These are phyloP conservation scores for Zaprionus obscuricornis DNA, from an alignment of 2,888 invertebrate genomes.

Conservation along the genomic window DNA sequence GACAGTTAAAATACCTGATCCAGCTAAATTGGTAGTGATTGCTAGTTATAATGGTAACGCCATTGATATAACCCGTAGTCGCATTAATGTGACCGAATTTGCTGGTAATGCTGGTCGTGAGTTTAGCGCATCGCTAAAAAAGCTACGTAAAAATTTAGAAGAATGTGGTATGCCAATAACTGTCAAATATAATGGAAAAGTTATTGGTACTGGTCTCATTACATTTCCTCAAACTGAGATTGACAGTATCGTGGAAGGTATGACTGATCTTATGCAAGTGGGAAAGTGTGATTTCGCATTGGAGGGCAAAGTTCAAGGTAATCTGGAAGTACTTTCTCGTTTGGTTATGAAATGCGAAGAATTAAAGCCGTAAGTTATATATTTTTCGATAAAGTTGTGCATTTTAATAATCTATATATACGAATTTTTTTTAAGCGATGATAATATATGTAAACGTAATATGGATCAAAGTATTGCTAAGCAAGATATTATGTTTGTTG, in stretches of 20 bases:
- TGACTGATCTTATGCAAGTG: slow-evolving; percentile 56
- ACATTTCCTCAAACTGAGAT: slow-evolving; percentile 57
- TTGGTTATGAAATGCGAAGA: slow-evolving; percentile 66
- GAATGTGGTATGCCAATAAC: slow-evolving; percentile 63
- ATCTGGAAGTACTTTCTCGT: slow-evolving; percentile 62
- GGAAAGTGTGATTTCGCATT: slow-evolving; percentile 49
- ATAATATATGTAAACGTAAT: too few species aligned
- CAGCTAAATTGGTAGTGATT: slow-evolving; percentile 42
- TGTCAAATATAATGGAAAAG: slow-evolving; percentile 42
- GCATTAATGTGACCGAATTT: slow-evolving; percentile 76
- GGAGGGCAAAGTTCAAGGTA: slow-evolving; percentile 49
- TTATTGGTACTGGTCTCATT: slow-evolving; percentile 61
- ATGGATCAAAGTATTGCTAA: slow-evolving; percentile 61
- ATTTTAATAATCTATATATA: too few species aligned
- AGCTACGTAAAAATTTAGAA: slow-evolving; percentile 49
- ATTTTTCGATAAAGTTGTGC: too few species aligned
- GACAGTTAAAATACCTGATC: slow-evolving; percentile 30
- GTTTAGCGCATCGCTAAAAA: slow-evolving; percentile 49
- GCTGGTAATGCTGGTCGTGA: slow-evolving; percentile 57
- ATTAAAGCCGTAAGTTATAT: slow-evolving; percentile 52
- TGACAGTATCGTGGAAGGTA: slow-evolving; percentile 44
- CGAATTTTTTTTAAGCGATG: too few species aligned
- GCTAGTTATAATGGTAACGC: slow-evolving; percentile 53
- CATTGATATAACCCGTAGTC: slow-evolving; percentile 63
- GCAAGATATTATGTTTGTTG: slow-evolving; percentile 72